Conservation (phyloP, 1,140 invertebrate genomes). For the Mamestra configurata region DNA sequence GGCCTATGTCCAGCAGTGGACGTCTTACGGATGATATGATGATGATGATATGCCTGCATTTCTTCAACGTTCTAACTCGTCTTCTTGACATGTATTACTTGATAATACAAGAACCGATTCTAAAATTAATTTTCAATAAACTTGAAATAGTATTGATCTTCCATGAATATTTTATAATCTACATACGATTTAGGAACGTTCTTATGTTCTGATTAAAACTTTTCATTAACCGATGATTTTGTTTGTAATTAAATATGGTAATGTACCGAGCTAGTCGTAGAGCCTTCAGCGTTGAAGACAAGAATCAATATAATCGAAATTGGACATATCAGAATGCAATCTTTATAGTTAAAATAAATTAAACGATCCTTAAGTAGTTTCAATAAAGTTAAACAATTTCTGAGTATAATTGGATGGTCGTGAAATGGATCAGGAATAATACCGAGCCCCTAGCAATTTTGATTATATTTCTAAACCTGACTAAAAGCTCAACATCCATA, state of each 20-base stretch:
- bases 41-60: too few species aligned
- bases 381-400: neutral
- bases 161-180: slow-evolving; percentile 32
- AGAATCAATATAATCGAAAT: slow-evolving; percentile 37
- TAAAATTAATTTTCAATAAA: slow-evolving; percentile 17
- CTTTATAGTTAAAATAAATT: slow-evolving; percentile 4
- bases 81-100: too few species aligned
- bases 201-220: slow-evolving; percentile 37
- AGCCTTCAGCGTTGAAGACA: neutral
- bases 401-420: neutral
- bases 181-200: slow-evolving; percentile 22
- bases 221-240: slow-evolving; percentile 18
- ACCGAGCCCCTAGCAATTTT: too few species aligned
- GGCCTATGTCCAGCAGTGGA: too few species aligned
- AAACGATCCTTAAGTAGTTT: neutral
- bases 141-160: slow-evolving; percentile 21
- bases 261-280: neutral
- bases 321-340: neutral
- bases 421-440: neutral
- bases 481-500: too few species aligned
- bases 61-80: too few species aligned
- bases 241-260: slow-evolving; percentile 42
- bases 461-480: too few species aligned
- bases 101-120: slow-evolving; percentile 8
- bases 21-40: too few species aligned